These are phyloP conservation scores for Agonopterix arenella DNA, from an alignment of 2,888 invertebrate species.

Conservation along the genomic window DNA sequence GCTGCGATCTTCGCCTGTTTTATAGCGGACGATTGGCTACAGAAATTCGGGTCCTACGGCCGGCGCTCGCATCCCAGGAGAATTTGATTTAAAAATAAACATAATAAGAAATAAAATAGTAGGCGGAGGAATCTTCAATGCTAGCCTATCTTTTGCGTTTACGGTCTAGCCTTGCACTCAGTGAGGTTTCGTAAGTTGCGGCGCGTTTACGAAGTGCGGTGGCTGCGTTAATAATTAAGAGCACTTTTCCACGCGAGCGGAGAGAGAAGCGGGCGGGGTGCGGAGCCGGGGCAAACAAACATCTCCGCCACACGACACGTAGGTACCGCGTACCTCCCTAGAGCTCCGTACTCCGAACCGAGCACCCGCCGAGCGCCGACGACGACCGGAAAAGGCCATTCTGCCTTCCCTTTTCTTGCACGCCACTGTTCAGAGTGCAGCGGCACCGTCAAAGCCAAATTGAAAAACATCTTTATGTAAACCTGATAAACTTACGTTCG, in stretches of 20 bases:
- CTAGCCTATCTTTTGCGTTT: constrained; percentile 13
- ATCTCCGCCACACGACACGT: constrained; percentile 13
- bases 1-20: constrained; percentile 50
- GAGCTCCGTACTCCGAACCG: no score
- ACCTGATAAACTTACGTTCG: no score
- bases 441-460: constrained; percentile 5
- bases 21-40: constrained; percentile 59
- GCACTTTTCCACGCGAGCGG: constrained; percentile 44
- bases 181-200: constrained; percentile 23
- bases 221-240: constrained; percentile 63
- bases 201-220: constrained; percentile 41
- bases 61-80: constrained; percentile 20
- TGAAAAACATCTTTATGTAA: no score
- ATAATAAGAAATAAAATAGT: constrained; percentile 6
- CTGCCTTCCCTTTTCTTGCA: no score
- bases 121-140: constrained; percentile 21
- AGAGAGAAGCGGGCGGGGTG: no score
- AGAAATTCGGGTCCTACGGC: constrained; percentile 30
- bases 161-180: constrained; percentile 21
- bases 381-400: no score
- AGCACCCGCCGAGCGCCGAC: no score
- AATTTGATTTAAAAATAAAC: constrained; percentile 32
- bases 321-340: constrained; percentile 1
- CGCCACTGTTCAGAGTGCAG: constrained; percentile 3
- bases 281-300: constrained; percentile 8